Conservation (phyloP, 2,113 vertebrate genomes). For the Gallinago paraguaiae region DNA sequence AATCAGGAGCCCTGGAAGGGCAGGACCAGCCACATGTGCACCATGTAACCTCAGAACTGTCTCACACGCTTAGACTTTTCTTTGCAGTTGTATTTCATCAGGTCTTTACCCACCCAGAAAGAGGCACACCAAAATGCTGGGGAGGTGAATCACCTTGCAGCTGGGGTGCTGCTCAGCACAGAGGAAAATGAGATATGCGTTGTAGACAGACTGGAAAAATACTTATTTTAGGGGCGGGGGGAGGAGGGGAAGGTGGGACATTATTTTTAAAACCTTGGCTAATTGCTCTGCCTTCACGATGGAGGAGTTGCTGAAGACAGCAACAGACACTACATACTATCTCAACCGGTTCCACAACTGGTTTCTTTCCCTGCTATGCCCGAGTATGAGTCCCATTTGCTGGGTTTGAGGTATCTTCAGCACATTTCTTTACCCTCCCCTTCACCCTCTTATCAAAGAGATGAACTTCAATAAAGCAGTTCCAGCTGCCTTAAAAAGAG, state of each 20-base stretch:
- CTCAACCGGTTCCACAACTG: neutral
- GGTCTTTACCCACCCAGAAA: neutral
- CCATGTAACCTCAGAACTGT: neutral
- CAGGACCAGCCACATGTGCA: neutral
- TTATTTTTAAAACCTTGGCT: neutral
- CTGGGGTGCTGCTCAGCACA: neutral
- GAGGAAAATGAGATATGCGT: neutral
- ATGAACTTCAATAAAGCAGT: neutral
- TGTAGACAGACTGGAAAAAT: neutral
- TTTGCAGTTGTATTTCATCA: neutral
- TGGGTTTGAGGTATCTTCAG: neutral
- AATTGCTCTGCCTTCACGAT: neutral
- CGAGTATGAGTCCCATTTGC: fast-evolving
- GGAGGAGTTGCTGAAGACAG: neutral
- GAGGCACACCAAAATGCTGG: neutral
- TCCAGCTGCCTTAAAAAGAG: neutral
- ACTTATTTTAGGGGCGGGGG: too few relatives aligned
- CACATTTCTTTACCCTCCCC: neutral
- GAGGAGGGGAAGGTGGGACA: neutral
- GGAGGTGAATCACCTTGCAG: neutral
- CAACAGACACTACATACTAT: neutral
- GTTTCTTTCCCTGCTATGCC: neutral
- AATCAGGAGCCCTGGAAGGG: slow-evolving; percentile 6
- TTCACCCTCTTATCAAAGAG: neutral
- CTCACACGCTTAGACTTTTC: neutral